Base-by-base conservation (phyloP, 2,113 vertebrate genomes). In the Numenius arquata region DNA sequence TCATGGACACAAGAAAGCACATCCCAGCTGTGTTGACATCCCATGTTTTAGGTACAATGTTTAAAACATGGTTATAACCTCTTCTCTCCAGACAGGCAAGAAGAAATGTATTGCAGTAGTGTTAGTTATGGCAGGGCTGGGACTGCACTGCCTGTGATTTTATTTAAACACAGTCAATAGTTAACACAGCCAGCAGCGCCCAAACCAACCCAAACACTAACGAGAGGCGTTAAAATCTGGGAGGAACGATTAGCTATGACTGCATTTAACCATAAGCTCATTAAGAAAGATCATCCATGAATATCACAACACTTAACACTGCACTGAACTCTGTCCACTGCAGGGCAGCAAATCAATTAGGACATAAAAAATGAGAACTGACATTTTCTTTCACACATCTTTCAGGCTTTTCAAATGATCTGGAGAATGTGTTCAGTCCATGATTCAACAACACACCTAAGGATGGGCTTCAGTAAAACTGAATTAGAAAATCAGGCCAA, bases 1-100 rank as follows among this genome's bases (percentile, higher is more conserved):
- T 72, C 77, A 77, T 41, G 76, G 80, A 89, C 88, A 85, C 75
- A 85, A 68, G 93, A 63, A 93, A 70, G 70, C 83, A n/a, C 92
- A 72, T 80, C 90, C 84, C 87, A 94, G 84, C 87, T 85, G 79
- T 93, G 55, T 8, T 82, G 61, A 47, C 61, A 70, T 9, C 45
- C 61, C 79, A 88, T 74, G 66, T 55, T 88, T 70, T 61, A 70
- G 61, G 61, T 36, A 85, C 40, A 65, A 55, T 19, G 55, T 88
- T 91, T 82, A 85, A 96, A 90, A 85, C 80, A 78, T 38, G 66
- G 74, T 56, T 70, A 53, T 47, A 77, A 88, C 27, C 73, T 61
- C 56, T 79, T 66, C 62, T 59, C 65, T 85, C 45, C 80, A 88
- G 83, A 59, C 40, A 78, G 55, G 36, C 66, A 94, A 78, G 90